These are phyloP conservation scores for Lepidurus arcticus DNA, from an alignment of 1,140 invertebrate species.

Conservation along the genomic window DNA sequence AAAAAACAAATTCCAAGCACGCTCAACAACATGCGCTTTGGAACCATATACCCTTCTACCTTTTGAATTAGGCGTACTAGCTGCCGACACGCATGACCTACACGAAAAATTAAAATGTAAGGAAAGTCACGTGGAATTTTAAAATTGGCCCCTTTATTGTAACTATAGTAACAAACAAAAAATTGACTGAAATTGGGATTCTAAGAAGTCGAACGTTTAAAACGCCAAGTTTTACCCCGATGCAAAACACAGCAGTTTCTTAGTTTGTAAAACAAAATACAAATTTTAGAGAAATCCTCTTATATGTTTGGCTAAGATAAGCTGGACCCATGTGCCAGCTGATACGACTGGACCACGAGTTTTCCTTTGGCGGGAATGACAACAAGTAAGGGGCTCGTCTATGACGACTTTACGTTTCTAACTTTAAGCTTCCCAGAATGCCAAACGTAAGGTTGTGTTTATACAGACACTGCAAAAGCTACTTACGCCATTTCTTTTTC, in stretches of 20 bases:
- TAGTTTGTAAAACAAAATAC: too few relatives aligned
- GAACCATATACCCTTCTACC: slow-evolving; percentile 8
- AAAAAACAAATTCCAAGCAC: not conserved
- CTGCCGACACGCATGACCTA: slow-evolving; percentile 37
- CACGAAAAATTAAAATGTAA: slow-evolving; percentile 11
- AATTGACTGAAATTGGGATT: too few relatives aligned
- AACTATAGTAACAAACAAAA: too few relatives aligned
- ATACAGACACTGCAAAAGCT: not conserved
- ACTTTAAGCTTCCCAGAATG: not conserved
- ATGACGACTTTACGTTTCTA: not conserved
- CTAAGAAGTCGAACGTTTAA: not conserved
- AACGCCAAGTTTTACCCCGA: not conserved
- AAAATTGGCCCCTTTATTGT: too few relatives aligned
- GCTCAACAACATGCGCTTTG: not conserved
- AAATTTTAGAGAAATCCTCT: too few relatives aligned
- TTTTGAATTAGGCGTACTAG: slow-evolving; percentile 28
- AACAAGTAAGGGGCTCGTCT: not conserved
- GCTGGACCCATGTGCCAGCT: not conserved
- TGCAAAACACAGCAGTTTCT: not conserved
- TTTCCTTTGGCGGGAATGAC: not conserved
- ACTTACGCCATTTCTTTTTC: slow-evolving; percentile 85
- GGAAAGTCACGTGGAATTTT: too few relatives aligned
- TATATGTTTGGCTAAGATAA: not conserved
- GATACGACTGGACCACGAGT: not conserved
- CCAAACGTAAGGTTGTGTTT: not conserved